A percentile compares a stretch with the other conserved stretches of the same genome.
These are phyloP conservation scores for Corydoras sp. DNA, from an alignment of 2,113 vertebrate species.

Conservation along the genomic window DNA sequence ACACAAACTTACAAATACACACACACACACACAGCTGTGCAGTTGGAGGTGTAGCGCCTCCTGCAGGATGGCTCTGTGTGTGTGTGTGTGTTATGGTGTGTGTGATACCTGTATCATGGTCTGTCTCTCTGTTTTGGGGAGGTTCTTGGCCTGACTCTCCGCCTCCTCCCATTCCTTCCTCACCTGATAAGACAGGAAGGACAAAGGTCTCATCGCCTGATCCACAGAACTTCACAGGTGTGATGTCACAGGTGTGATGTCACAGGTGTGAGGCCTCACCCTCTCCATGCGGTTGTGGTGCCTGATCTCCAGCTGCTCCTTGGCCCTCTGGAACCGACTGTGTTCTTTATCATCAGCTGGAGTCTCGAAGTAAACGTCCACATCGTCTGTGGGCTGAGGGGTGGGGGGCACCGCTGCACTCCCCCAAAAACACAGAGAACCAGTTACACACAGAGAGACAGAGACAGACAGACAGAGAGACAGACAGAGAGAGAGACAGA, in stretches of 20 bases:
- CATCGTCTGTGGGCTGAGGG: conserved; percentile 84
- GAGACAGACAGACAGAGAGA: no score
- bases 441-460: background rate
- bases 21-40: no score
- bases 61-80: no score
- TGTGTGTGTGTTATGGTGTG: background rate
- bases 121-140: conserved; percentile 92
- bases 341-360: conserved; percentile 93
- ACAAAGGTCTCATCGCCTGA: background rate
- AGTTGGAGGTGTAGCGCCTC: no score
- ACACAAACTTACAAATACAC: no score
- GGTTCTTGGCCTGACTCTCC: conserved; percentile 87
- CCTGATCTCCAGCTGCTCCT: conserved; percentile 92
- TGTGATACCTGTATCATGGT: conserved; percentile 92
- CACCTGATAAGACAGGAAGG: conserved; percentile 63
- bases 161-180: conserved; percentile 98
- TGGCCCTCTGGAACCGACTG: conserved; percentile 92
- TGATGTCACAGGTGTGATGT: no score
- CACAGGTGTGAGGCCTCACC: conserved; percentile 59
- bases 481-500: no score
- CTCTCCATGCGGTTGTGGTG: conserved; percentile 94
- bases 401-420: conserved; percentile 68
- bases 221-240: no score
- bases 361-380: conserved; percentile 95
- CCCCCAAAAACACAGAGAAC: background rate